Conservation (phyloP, 1,140 invertebrate genomes). For the Drosophila insularis region DNA sequence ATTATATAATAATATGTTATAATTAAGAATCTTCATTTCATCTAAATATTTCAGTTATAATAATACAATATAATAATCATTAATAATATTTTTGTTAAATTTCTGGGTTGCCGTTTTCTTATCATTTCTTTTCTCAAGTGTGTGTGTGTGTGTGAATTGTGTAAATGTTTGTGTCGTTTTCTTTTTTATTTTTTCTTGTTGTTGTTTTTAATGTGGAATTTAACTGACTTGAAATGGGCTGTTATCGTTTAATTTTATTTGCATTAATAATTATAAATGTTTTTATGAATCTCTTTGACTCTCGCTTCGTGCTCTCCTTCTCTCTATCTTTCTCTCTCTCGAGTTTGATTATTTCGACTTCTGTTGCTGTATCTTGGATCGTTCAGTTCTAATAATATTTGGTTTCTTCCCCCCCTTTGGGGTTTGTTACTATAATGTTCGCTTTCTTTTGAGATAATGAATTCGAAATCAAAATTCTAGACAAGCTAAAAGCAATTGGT, state of each 20-base stretch:
- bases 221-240: constrained; percentile 13
- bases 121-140: constrained; percentile 18
- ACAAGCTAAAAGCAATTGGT: constrained; percentile 77
- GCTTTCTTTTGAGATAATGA: constrained; percentile 51
- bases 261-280: constrained; percentile 30
- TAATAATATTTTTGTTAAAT: constrained; percentile 65
- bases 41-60: constrained; percentile 83
- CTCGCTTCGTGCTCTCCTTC: constrained; percentile 8
- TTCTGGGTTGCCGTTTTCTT: constrained; percentile 42
- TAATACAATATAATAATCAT: constrained; percentile 82
- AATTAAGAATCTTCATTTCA: constrained; percentile 82
- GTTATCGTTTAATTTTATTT: constrained; percentile 40
- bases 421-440: constrained; percentile 39
- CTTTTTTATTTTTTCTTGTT: constrained; percentile 19
- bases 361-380: constrained; percentile 9
- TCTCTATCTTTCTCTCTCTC: not conserved
- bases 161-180: constrained; percentile 50
- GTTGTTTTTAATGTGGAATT: constrained; percentile 12
- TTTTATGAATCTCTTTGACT: constrained; percentile 9
- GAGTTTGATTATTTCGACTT: constrained; percentile 51
- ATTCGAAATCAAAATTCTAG: constrained; percentile 69
- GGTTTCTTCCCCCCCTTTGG: not conserved
- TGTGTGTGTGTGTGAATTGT: not conserved
- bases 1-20: constrained; percentile 82
- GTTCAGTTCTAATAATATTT: not conserved